Percentiles rank a stretch among this genome's conserved stretches.
phyloP scores from a whole-genome alignment of 2,113 vertebrate genomes.

The Grantiella picta region DNA sequence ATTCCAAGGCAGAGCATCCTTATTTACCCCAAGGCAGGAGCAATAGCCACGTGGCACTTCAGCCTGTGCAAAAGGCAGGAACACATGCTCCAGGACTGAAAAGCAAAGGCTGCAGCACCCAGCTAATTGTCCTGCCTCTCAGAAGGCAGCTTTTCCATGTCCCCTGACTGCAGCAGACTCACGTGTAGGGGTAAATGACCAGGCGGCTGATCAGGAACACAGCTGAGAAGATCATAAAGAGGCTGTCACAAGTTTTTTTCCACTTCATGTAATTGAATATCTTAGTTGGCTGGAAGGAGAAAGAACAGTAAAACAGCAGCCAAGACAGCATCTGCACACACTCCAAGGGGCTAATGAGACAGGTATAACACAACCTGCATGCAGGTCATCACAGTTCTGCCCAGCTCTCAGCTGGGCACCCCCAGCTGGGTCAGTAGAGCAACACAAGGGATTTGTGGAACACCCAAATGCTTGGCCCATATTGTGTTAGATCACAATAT shows the following conservation, averaged over 20 bases:
- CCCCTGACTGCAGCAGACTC: conserved; percentile 27
- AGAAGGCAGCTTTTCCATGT: not conserved
- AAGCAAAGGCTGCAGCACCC: not conserved
- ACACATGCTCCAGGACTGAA: not conserved
- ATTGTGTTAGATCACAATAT: not conserved
- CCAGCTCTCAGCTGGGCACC: not conserved
- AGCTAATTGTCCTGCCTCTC: not conserved
- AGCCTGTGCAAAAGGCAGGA: not conserved
- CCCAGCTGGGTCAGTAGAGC: not conserved
- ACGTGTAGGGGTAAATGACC: conserved; percentile 83
- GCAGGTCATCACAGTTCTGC: not conserved
- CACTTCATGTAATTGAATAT: conserved; percentile 86
- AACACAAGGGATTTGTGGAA: not conserved
- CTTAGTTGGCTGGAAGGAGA: conserved; percentile 79
- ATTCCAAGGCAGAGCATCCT: not conserved
- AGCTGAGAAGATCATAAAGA: conserved; percentile 82
- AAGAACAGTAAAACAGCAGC: not conserved
- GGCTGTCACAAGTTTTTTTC: conserved; percentile 77
- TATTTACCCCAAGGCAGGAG: not conserved
- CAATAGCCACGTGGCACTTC: not conserved
- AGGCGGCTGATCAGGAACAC: conserved; percentile 84
- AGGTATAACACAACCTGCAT: not conserved
- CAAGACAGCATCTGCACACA: not conserved
- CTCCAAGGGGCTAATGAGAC: not conserved
- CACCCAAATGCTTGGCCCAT: not conserved